Evolutionary conservation across 2,797 vertebrate species (phyloP).

Genomic region (Peromyscus aztecus): DNA sequence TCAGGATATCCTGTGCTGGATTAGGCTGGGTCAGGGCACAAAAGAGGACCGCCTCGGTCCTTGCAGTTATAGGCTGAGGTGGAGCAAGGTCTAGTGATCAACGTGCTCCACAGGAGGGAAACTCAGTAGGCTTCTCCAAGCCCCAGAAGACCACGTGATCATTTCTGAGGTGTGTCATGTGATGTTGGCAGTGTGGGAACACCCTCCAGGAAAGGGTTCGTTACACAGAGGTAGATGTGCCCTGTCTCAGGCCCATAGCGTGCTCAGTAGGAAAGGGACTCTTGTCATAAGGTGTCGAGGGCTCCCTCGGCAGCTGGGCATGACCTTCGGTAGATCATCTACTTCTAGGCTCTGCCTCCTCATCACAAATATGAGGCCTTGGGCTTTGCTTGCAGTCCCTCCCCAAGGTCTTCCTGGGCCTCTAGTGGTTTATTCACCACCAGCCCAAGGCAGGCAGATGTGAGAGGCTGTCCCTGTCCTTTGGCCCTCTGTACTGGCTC

Average conservation of each 20-base stretch:
- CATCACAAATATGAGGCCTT: not conserved
- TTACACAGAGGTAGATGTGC: not conserved
- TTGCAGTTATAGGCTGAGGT: not conserved
- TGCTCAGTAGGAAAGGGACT: not conserved
- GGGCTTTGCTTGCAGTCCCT: not conserved
- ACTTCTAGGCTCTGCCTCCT: not conserved
- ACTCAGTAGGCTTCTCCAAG: not conserved
- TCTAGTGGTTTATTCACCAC: not conserved
- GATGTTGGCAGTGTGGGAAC: not conserved
- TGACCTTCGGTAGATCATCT: not conserved
- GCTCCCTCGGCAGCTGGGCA: not conserved
- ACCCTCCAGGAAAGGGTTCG: not conserved
- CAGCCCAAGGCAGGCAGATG: not conserved
- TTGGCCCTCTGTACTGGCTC: not conserved
- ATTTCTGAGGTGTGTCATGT: not conserved
- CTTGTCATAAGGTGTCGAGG: not conserved
- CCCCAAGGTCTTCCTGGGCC: not conserved
- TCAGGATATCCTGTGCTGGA: not conserved
- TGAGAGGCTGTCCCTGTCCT: not conserved
- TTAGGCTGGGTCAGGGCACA: not conserved
- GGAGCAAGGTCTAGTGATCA: not conserved
- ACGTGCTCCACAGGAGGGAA: not conserved
- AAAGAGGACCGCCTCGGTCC: accelerated
- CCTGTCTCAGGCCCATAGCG: too few relatives aligned
- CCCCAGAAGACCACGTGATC: not conserved